Evolutionary conservation across 1,140 invertebrate species (phyloP), one percentile per base, ranked within the genome.

Genomic region (Calephelis nemesis): DNA sequence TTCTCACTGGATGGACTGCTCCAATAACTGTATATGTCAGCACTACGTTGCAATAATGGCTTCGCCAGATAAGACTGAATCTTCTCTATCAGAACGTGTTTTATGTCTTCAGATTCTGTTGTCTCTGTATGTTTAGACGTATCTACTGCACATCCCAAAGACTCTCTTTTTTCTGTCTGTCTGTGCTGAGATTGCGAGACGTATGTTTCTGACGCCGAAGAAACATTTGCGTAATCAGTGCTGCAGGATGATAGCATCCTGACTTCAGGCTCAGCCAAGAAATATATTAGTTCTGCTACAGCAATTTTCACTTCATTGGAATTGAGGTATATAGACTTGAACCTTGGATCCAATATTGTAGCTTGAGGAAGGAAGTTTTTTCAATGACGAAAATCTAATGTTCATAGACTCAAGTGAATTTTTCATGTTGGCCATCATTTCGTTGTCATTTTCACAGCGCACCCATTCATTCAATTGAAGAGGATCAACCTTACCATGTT

Each of bases 341-440:
- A 79, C 60, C 77, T 74, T 71, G 79, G 75, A 48, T 79, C 75
- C 15, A 81, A 47, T 75, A 78, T 39, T 45, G 75, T 74, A 6
- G 75, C 70, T 75, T 13, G 77, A 62, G 5, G 58, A 60, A 64
- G 70, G 68, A 45, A 30, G 65, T 62, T 47, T 49, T 70, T 74
- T 77, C 10, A 72, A 39, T n/a, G 10, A 79, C 39, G 72, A 72
- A 74, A 74, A 80, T 76, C 68, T 66, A 9, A 12, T 74, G 54
- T 79, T 75, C 50, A 75, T 49, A 19, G 67, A 75, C 13, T 77
- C 74, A 30, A 76, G 62, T 40, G 47, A 9, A 47, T 63, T 67
- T 58, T 76, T 78, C 64, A 72, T 74, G 45, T 74, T 68, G 40
- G 40, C 70, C 47, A 69, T 48, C 50, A 58, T 69, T 66, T 76